Percentiles rank a stretch among this genome's conserved stretches.
Evolutionary conservation across 2,797 vertebrate species (phyloP).

Genomic region (Podarcis siculus): DNA sequence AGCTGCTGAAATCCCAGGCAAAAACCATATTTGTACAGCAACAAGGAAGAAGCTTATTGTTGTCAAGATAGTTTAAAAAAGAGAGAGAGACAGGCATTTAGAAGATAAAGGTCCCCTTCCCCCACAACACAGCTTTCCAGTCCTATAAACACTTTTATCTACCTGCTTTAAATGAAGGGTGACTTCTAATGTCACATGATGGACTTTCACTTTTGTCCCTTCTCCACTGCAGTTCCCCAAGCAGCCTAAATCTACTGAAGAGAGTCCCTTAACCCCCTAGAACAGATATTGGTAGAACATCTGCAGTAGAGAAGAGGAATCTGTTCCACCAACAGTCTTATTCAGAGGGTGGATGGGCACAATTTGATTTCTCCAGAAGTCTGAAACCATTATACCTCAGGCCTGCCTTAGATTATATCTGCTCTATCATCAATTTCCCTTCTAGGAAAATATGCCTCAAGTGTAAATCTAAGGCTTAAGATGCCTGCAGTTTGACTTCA

Average conservation of each 20-base stretch:
- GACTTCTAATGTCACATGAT: too few species aligned
- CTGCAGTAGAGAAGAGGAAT: too few species aligned
- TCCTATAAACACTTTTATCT: not conserved
- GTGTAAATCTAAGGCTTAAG: not conserved
- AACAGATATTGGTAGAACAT: too few species aligned
- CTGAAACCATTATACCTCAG: not conserved
- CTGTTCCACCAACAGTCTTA: too few species aligned
- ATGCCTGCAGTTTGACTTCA: not conserved
- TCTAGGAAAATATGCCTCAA: not conserved
- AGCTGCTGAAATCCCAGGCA: not conserved
- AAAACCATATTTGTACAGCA: not conserved
- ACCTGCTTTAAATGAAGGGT: too few species aligned
- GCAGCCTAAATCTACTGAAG: too few species aligned
- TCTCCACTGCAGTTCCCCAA: too few species aligned
- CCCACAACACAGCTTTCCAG: not conserved
- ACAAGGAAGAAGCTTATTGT: not conserved
- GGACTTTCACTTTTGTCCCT: too few species aligned
- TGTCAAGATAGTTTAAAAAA: not conserved
- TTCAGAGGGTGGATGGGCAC: too few species aligned
- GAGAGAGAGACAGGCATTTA: not conserved
- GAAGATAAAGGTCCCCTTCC: not conserved
- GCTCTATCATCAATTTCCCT: not conserved
- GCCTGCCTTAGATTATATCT: not conserved
- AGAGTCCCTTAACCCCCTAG: too few species aligned
- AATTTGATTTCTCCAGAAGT: not conserved